Conservation (phyloP, 2,888 invertebrate species). For the Apoda limacodes region DNA sequence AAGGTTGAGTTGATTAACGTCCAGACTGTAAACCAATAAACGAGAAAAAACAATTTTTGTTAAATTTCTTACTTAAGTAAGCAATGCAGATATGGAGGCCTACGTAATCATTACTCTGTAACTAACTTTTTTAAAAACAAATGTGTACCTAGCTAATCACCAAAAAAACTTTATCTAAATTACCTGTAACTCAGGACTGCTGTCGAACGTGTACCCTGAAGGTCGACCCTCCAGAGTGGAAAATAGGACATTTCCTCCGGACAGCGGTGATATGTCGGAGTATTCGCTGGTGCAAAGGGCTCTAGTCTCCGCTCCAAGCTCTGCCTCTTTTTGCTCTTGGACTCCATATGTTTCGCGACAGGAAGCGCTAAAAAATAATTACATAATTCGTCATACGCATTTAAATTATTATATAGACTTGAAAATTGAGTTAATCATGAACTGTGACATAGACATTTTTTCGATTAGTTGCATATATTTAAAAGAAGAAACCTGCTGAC, state of each 20-base stretch:
- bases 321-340: conserved; percentile 79
- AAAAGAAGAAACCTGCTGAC: no score
- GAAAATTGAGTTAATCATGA: not conserved
- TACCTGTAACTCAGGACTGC: conserved; percentile 90
- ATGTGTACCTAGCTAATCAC: no score
- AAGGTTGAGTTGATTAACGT: no score
- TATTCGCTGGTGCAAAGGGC: conserved; percentile 99
- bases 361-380: conserved; percentile 81
- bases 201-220: conserved; percentile 92
- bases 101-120: no score
- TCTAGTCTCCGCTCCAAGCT: conserved; percentile 85
- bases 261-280: conserved; percentile 96
- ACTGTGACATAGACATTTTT: no score
- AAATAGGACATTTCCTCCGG: conserved; percentile 95
- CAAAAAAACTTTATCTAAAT: conserved; percentile 15
- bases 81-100: no score
- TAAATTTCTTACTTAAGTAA: no score
- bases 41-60: no score
- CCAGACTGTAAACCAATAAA: no score
- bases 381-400: conserved; percentile 2
- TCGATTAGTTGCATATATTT: no score
- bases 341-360: conserved; percentile 93
- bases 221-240: conserved; percentile 95
- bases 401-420: not conserved
- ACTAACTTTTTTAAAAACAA: no score